Evolutionary conservation across 2,888 invertebrate species (phyloP).

Genomic region (Thereva nobilitata): DNA sequence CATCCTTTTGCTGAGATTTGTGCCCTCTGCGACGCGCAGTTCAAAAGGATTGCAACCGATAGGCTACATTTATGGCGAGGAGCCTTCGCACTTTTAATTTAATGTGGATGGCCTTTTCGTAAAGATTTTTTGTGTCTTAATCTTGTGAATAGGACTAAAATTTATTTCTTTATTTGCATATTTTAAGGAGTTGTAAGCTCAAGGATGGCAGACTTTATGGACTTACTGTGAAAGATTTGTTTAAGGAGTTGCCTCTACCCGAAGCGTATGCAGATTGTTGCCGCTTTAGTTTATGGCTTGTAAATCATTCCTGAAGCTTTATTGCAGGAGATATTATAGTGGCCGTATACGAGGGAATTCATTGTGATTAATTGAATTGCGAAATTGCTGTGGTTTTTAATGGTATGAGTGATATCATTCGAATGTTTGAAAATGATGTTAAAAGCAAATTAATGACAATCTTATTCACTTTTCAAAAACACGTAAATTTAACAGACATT

Average conservation of each 20-base stretch:
- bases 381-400: no score
- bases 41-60: constrained; percentile 2
- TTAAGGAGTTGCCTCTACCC: background rate
- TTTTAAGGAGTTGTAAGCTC: constrained; percentile 51
- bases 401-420: no score
- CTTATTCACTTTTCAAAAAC: no score
- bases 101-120: constrained; percentile 31
- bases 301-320: no score
- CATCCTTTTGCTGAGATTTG: background rate
- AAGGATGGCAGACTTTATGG: constrained; percentile 30
- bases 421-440: no score
- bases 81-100: constrained; percentile 35
- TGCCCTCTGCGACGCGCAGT: constrained; percentile 2
- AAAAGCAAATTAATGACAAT: no score
- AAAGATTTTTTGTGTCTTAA: constrained; percentile 40
- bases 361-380: no score
- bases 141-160: constrained; percentile 45
- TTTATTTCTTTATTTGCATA: constrained; percentile 60
- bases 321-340: no score
- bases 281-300: no score
- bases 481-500: no score
- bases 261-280: no score
- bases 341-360: no score
- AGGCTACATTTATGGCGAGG: constrained; percentile 16
- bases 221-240: constrained; percentile 26